These are phyloP conservation scores for Bombyx huttoni DNA, from an alignment of 2,888 invertebrate genomes.

Conservation along the genomic window DNA sequence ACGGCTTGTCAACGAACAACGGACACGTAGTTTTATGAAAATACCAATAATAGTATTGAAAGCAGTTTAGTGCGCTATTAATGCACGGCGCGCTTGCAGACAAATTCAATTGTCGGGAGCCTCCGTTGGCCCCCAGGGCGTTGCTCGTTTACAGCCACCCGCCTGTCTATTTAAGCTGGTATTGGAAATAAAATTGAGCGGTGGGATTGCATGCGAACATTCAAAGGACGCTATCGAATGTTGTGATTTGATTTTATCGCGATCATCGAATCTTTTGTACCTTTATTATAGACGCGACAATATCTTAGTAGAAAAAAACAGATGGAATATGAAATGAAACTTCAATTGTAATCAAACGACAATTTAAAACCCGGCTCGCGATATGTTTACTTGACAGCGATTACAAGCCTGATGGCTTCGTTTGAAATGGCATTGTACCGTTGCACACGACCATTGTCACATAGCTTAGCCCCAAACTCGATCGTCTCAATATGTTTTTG, in stretches of 20 bases:
- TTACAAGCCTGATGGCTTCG: constrained; percentile 15
- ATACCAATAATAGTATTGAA: constrained; percentile 57
- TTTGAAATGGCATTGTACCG: constrained; percentile 35
- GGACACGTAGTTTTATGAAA: constrained; percentile 48
- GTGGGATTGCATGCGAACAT: constrained; percentile 53
- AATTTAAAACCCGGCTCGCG: constrained; percentile 11
- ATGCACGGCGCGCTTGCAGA: constrained; percentile 62
- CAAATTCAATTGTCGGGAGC: constrained; percentile 69
- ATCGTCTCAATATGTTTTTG: constrained; percentile 56
- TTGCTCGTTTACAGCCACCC: constrained; percentile 53
- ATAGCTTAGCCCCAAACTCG: constrained; percentile 45
- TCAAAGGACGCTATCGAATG: constrained; percentile 52
- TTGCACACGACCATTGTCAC: constrained; percentile 37
- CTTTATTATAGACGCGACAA: constrained; percentile 35
- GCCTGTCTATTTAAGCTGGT: constrained; percentile 57
- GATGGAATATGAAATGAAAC: constrained; percentile 5
- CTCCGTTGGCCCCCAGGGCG: constrained; percentile 53
- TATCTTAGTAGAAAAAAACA: constrained; percentile 1
- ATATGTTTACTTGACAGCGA: constrained; percentile 14
- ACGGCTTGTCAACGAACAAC: constrained; percentile 38
- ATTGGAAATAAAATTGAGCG: constrained; percentile 60
- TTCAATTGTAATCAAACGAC: constrained; percentile 6
- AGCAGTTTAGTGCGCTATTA: constrained; percentile 63
- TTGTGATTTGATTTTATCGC: constrained; percentile 59
- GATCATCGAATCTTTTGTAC: constrained; percentile 38